Conservation (phyloP, 1,140 invertebrate genomes). For the Bicyclus anynana region DNA sequence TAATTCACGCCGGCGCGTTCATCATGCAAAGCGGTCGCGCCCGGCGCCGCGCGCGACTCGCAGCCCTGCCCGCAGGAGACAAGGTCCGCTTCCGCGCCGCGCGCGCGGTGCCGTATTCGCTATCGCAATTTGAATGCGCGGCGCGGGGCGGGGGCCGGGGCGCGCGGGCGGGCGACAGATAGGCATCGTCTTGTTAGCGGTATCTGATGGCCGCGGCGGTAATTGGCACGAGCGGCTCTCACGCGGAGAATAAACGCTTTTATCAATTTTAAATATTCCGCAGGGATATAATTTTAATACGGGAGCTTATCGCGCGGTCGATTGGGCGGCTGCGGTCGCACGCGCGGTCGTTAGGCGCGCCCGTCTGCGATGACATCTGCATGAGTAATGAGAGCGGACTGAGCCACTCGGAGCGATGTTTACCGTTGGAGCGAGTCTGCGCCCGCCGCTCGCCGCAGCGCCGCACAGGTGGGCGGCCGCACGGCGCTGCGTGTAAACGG, state of each 20-base stretch:
- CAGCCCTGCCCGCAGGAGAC: not conserved
- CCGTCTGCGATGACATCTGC: not conserved
- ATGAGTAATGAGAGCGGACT: not conserved
- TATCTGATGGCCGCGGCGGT: slow-evolving; percentile 68
- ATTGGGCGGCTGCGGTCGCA: not conserved
- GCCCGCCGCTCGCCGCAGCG: too few species aligned
- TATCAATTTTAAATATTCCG: slow-evolving; percentile 49
- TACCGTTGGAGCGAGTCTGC: too few species aligned
- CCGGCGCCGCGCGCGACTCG: not conserved
- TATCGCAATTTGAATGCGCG: slow-evolving; percentile 58
- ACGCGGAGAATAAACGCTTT: slow-evolving; percentile 40
- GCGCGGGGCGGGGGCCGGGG: slow-evolving; percentile 27
- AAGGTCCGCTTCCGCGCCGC: not conserved
- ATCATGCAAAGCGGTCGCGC: slow-evolving; percentile 65
- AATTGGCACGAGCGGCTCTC: slow-evolving; percentile 61
- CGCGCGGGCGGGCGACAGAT: slow-evolving; percentile 44
- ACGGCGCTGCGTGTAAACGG: too few species aligned
- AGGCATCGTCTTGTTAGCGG: slow-evolving; percentile 72
- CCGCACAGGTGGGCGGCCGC: too few species aligned
- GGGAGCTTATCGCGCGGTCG: slow-evolving; percentile 16
- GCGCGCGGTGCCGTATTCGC: slow-evolving; percentile 34
- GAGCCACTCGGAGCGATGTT: too few species aligned
- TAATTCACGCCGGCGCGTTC: slow-evolving; percentile 70
- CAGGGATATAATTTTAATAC: slow-evolving; percentile 34
- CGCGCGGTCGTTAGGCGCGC: not conserved